These are phyloP conservation scores for Aythya baeri DNA, from an alignment of 2,113 vertebrate genomes.

Conservation along the genomic window DNA sequence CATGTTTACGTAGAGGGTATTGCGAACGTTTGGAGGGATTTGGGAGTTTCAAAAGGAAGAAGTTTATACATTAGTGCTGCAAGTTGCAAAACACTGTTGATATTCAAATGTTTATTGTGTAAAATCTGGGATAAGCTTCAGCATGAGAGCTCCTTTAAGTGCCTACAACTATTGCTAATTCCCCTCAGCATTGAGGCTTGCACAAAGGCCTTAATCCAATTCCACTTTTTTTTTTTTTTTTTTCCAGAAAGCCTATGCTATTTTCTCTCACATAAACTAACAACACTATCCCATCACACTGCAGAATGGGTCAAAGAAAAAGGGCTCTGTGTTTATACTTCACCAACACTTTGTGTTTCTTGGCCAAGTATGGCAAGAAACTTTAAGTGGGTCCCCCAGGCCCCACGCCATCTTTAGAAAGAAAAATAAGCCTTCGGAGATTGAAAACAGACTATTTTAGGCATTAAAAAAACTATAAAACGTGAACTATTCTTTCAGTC, in stretches of 20 bases:
- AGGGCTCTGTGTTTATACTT: conserved; percentile 95
- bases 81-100: conserved; percentile 99
- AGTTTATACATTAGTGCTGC: conserved; percentile 99
- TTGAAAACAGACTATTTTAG: conserved; percentile 74
- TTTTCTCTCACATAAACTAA: conserved; percentile 99
- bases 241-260: conserved; percentile 92
- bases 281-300: conserved; percentile 96
- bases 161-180: conserved; percentile 99
- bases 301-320: conserved; percentile 95
- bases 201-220: conserved; percentile 99
- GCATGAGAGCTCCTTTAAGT: conserved; percentile 99
- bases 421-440: conserved; percentile 83
- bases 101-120: conserved; percentile 99
- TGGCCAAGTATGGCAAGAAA: conserved; percentile 90
- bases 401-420: conserved; percentile 87
- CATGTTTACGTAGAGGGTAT: conserved; percentile 85
- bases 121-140: conserved; percentile 99
- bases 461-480: conserved; percentile 73
- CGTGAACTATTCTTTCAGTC: conserved; percentile 80
- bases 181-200: conserved; percentile 94
- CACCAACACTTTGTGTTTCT: conserved; percentile 93
- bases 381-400: conserved; percentile 92
- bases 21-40: conserved; percentile 88
- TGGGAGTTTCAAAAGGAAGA: conserved; percentile 93
- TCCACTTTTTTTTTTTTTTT: conserved; percentile 85